phyloP scores from a whole-genome alignment of 2,113 vertebrate genomes.

The Grammomys surdaster region DNA sequence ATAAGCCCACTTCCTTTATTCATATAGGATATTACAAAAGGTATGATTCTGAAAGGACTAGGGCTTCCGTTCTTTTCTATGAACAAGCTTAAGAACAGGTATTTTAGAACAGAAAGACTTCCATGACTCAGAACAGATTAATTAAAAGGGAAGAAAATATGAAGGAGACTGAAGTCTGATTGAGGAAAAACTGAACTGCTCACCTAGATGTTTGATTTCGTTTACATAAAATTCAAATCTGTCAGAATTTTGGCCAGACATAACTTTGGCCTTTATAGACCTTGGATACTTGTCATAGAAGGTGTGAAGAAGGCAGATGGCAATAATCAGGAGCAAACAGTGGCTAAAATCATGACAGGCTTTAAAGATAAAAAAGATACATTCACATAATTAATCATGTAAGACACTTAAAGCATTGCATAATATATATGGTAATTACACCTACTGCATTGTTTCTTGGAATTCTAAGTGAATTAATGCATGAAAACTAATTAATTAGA shows the following conservation, averaged over 20 bases:
- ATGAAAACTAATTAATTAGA: neutral
- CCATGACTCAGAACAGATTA: neutral
- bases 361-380: slow-evolving; percentile 44
- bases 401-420: slow-evolving; percentile 48
- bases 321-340: neutral
- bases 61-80: neutral
- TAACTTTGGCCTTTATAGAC: slow-evolving; percentile 2
- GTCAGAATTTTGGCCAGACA: neutral
- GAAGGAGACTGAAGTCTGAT: neutral
- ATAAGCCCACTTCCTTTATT: neutral
- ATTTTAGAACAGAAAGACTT: neutral
- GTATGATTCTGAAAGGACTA: rapidly evolving
- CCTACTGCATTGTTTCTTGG: slow-evolving; percentile 46
- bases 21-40: too few relatives aligned
- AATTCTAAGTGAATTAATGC: slow-evolving; percentile 45
- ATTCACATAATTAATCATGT: slow-evolving; percentile 48
- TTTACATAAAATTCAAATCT: neutral
- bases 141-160: neutral
- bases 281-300: neutral
- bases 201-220: neutral
- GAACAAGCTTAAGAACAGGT: neutral
- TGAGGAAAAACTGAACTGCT: neutral
- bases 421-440: slow-evolving; percentile 55
- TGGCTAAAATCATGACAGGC: slow-evolving; percentile 22
- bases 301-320: slow-evolving; percentile 8